Base-by-base conservation (phyloP, 2,888 invertebrate species). In the Volucella bombylans region DNA sequence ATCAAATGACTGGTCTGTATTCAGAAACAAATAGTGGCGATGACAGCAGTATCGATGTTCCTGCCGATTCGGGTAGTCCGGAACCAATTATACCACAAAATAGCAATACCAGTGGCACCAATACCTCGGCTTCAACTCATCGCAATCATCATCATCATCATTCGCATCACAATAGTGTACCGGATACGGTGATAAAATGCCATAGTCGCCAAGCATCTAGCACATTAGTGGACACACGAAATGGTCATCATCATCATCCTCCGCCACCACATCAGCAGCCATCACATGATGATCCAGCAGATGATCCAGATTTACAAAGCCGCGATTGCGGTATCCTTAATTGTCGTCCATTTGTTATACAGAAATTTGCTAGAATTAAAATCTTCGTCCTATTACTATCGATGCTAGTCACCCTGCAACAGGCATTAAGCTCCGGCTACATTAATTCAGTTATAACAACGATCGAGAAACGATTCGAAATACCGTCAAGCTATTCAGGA, bases 361-460 rank as follows among this genome's bases (percentile, higher is more conserved):
- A 97, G 92, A 94, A 94, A 91, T 97, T 96, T 93, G 97, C 97
- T 91, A 96, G 96, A 92, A 97, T 98, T 91, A 97, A 97, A 95
- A 96, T 97, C 90, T 97, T 97, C 92, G 97, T 97, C 90, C 94
- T 97, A 92, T 94, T 97, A 89, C 94, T 97, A 88, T 97, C 97
- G 90, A 94, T 97, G 93, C 94, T 97, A 90, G 97, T 97, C 89
- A 97, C 97, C 89, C 93, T 97, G 88, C 97, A 97, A 91, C 97
- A 97, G 92, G 97, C 97, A 23, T 93, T 97, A 87, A 97, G 97
- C 91, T 97, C 97, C 85, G 97, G 97, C 87, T 97, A 97, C 91
- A 97, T 97, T 88, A 97, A 97, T 93, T 97, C 97, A 91, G 98
- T 98, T 92, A 98, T 98, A 92, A 98, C 98, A 87, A 98, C 98